Evolutionary conservation across 2,888 invertebrate species (phyloP).

Genomic region (Rhagium mordax): DNA sequence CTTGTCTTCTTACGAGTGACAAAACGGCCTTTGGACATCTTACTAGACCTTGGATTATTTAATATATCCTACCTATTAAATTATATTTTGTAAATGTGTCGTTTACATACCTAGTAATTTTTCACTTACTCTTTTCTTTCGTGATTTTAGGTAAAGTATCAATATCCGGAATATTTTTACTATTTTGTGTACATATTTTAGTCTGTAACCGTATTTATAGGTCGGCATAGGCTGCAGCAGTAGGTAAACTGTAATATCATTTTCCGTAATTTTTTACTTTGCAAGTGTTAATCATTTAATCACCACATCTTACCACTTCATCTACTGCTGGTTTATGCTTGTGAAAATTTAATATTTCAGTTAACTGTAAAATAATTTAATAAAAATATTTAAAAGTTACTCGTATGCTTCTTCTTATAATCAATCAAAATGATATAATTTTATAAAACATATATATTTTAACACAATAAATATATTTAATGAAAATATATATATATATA

Average conservation of each 20-base stretch:
- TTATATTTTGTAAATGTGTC: slow-evolving; percentile 25
- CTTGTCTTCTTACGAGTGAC: slow-evolving; percentile 12
- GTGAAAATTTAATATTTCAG: slow-evolving; percentile 39
- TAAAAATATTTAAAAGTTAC: slow-evolving; percentile 34
- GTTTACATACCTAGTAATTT: slow-evolving; percentile 2
- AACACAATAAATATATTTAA: too few species aligned
- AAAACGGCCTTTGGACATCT: slow-evolving; percentile 10
- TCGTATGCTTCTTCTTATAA: neutral
- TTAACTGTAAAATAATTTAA: slow-evolving; percentile 47
- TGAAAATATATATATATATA: too few species aligned
- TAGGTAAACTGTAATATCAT: neutral
- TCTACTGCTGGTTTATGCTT: slow-evolving; percentile 24
- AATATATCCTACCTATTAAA: slow-evolving; percentile 15
- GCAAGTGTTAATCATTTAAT: slow-evolving; percentile 17
- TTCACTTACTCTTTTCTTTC: slow-evolving; percentile 4
- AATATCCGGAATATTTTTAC: slow-evolving; percentile 39
- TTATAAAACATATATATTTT: too few species aligned
- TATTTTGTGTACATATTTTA: slow-evolving; percentile 45
- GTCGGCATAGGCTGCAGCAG: slow-evolving; percentile 19
- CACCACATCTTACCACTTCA: slow-evolving; percentile 9
- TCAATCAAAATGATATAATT: too few species aligned
- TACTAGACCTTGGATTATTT: slow-evolving; percentile 19
- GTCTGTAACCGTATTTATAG: slow-evolving; percentile 35
- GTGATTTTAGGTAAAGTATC: slow-evolving; percentile 17
- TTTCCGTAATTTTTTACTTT: neutral